A percentile compares a stretch with the other conserved stretches of the same genome.
phyloP scores from a whole-genome alignment of 2,888 invertebrate genomes.

The Brachypalpus laphriformis region DNA sequence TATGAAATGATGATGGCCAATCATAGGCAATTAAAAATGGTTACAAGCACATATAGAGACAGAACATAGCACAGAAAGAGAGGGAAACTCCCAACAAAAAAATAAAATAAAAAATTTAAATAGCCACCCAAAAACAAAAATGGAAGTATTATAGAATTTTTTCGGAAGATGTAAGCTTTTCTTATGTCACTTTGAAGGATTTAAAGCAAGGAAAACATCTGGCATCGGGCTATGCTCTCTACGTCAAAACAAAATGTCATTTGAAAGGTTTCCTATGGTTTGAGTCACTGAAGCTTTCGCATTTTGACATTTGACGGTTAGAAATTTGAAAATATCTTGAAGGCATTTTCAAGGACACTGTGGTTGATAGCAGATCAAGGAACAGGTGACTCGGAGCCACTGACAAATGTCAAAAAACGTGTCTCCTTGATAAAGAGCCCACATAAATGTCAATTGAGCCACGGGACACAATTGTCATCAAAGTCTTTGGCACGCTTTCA shows the following conservation, averaged over 20 bases:
- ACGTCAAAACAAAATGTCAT: not conserved
- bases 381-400: slow-evolving; percentile 37
- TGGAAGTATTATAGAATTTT: not conserved
- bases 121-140: not conserved
- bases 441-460: no score
- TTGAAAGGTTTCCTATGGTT: not conserved
- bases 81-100: slow-evolving; percentile 1
- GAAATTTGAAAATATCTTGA: not conserved
- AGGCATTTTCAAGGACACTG: not conserved
- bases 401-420: not conserved
- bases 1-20: slow-evolving; percentile 38
- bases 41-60: slow-evolving; percentile 12
- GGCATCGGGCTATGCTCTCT: not conserved
- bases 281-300: not conserved
- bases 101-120: not conserved
- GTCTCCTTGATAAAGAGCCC: no score
- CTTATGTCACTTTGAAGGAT: slow-evolving; percentile 11
- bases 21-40: slow-evolving; percentile 40
- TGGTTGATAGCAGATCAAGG: not conserved
- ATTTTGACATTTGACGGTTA: slow-evolving; percentile 14
- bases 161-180: not conserved
- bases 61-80: not conserved
- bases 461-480: no score
- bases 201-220: no score
- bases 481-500: no score